Percentiles rank a stretch among this genome's conserved stretches.
phyloP scores from a whole-genome alignment of 1,140 invertebrate species.

The Drosophila orosa region DNA sequence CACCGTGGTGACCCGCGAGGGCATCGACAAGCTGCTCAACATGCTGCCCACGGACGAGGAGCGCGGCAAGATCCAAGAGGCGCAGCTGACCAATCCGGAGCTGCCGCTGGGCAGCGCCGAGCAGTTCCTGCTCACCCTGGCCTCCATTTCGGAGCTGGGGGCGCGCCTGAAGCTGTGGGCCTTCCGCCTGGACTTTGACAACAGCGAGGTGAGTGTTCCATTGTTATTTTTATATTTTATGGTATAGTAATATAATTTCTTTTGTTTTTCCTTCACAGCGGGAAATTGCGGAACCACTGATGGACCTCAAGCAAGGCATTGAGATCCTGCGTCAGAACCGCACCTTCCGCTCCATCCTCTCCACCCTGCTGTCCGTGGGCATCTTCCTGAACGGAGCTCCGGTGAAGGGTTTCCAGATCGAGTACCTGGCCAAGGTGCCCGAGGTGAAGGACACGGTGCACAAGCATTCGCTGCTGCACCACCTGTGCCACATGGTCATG shows the following conservation, averaged over 20 bases:
- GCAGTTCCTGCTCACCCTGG: constrained; percentile 97
- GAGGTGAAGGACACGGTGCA: constrained; percentile 99
- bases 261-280: constrained; percentile 85
- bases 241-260: too few relatives aligned
- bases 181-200: constrained; percentile 99
- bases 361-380: constrained; percentile 96
- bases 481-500: constrained; percentile 98
- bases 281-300: constrained; percentile 99
- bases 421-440: constrained; percentile 97
- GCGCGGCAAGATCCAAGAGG: constrained; percentile 97
- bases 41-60: constrained; percentile 99
- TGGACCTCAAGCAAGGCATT: constrained; percentile 99
- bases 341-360: constrained; percentile 97
- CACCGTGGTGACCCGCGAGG: constrained; percentile 98
- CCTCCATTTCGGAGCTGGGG: constrained; percentile 97
- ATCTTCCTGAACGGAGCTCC: constrained; percentile 98
- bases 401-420: constrained; percentile 98
- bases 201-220: constrained; percentile 90
- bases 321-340: constrained; percentile 95
- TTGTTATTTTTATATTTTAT: too few relatives aligned
- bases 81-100: constrained; percentile 95
- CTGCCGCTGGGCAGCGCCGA: constrained; percentile 98
- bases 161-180: constrained; percentile 98
- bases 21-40: constrained; percentile 98
- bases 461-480: constrained; percentile 98